These are phyloP conservation scores for Streptopelia turtur DNA, from an alignment of 2,797 vertebrate species.

Conservation along the genomic window DNA sequence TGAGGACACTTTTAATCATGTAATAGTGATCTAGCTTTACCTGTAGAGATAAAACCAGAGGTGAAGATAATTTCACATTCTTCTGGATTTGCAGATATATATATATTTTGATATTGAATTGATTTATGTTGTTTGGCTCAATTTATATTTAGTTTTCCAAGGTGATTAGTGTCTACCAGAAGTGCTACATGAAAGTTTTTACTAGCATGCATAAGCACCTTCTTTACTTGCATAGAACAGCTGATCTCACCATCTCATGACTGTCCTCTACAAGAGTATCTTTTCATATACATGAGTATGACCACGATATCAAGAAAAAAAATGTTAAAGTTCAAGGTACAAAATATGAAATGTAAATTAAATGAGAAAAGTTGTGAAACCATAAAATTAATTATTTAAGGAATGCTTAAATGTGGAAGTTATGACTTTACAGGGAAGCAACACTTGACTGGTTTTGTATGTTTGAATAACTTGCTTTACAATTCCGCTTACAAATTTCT, in stretches of 20 bases:
- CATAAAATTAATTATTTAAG: neutral
- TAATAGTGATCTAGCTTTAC: neutral
- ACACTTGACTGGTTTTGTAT: neutral
- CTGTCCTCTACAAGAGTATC: neutral
- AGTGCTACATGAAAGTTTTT: neutral
- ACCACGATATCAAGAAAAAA: neutral
- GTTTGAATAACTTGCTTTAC: neutral
- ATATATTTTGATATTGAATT: neutral
- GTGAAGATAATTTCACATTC: neutral
- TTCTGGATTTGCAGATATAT: neutral
- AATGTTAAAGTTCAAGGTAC: neutral
- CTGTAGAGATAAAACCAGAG: neutral
- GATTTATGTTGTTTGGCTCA: neutral
- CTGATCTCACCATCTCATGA: neutral
- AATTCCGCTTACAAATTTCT: neutral
- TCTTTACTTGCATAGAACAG: neutral
- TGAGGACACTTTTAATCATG: neutral
- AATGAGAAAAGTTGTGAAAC: neutral
- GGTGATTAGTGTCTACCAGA: neutral
- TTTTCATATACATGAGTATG: neutral
- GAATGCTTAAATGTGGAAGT: neutral
- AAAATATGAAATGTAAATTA: neutral
- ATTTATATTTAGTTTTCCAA: neutral
- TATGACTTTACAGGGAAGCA: neutral
- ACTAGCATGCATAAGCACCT: neutral